Evolutionary conservation across 2,113 vertebrate species (phyloP).

Genomic region (Clarias magur): DNA sequence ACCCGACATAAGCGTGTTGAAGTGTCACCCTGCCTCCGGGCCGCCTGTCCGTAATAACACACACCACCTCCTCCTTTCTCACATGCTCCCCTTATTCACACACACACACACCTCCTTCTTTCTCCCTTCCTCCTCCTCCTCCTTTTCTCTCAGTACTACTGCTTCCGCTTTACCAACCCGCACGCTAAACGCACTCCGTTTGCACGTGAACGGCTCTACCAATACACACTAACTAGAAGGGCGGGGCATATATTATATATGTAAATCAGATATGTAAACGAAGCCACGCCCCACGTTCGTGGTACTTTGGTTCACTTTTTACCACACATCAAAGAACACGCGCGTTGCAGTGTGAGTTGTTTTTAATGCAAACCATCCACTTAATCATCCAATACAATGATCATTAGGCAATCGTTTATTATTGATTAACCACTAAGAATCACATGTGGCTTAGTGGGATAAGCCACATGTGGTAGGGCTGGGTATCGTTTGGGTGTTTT

Average conservation of each 20-base stretch:
- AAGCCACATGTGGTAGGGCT: too few species aligned
- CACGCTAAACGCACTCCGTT: not conserved
- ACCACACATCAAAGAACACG: not conserved
- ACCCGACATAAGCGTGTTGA: not conserved
- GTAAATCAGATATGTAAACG: conserved; percentile 1
- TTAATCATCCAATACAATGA: not conserved
- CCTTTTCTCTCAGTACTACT: not conserved
- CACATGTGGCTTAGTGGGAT: too few species aligned
- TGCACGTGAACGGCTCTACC: not conserved
- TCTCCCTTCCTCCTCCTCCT: not conserved
- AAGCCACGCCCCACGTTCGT: not conserved
- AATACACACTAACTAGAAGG: not conserved
- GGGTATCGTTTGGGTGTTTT: too few species aligned
- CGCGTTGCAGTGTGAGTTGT: not conserved
- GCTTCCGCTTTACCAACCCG: not conserved
- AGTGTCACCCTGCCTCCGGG: conserved; percentile 16
- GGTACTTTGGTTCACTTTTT: not conserved
- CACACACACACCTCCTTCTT: conserved; percentile 2
- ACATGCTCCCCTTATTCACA: not conserved
- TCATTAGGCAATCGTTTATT: too few species aligned
- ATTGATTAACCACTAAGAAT: too few species aligned
- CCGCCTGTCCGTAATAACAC: conserved; percentile 4
- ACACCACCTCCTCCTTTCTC: conserved; percentile 16
- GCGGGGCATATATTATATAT: not conserved
- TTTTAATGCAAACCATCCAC: not conserved